Percentiles rank a stretch among this genome's conserved stretches.
phyloP scores from a whole-genome alignment of 2,888 invertebrate species.

The Meloe dianella region DNA sequence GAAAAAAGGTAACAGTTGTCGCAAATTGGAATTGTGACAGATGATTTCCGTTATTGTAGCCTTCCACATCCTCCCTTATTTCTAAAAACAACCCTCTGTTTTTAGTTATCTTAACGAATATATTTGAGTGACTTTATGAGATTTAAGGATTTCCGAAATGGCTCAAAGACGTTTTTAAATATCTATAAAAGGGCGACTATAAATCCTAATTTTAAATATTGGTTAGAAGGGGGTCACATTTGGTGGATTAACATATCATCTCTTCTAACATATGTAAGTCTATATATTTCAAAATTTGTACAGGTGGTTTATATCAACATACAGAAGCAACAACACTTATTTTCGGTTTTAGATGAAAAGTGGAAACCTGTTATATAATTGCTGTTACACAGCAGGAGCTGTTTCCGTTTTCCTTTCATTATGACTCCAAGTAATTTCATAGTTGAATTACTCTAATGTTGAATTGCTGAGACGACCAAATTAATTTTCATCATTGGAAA shows the following conservation, averaged over 20 bases:
- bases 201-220: background rate
- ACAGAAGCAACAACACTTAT: background rate
- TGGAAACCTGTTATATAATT: conserved; percentile 3
- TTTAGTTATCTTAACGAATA: conserved; percentile 44
- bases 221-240: conserved; percentile 10
- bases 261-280: background rate
- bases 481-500: conserved; percentile 19
- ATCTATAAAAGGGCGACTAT: conserved; percentile 5
- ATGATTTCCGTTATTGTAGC: conserved; percentile 9
- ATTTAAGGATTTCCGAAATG: conserved; percentile 50
- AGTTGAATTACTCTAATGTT: conserved; percentile 12
- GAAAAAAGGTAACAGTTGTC: background rate
- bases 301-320: conserved; percentile 2
- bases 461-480: background rate
- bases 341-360: background rate
- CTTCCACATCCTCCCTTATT: background rate
- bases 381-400: background rate
- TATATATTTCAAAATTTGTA: background rate
- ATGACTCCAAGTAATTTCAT: conserved; percentile 14
- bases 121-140: conserved; percentile 43
- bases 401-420: background rate
- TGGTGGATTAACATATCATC: conserved; percentile 36
- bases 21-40: background rate
- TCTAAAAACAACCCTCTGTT: conserved; percentile 33
- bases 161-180: conserved; percentile 39